These are phyloP conservation scores for Xylota segnis DNA, from an alignment of 2,888 invertebrate genomes.

Conservation along the genomic window DNA sequence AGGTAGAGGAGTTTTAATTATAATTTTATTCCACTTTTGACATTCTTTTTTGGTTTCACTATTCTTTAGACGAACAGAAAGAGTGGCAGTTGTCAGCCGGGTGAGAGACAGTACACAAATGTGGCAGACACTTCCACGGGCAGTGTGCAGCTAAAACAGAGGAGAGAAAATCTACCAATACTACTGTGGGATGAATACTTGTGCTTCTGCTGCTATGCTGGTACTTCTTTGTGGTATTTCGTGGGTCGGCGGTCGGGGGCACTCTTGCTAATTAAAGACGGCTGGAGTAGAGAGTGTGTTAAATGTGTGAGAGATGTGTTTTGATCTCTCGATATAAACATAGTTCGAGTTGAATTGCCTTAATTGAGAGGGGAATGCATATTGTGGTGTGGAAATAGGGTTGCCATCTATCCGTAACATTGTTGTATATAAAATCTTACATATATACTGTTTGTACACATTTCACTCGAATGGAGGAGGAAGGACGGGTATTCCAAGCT, in stretches of 20 bases:
- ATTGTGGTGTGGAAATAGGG: not conserved
- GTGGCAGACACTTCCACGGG: not conserved
- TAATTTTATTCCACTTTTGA: conserved; percentile 44
- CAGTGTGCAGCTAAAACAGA: not conserved
- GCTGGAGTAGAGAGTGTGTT: not conserved
- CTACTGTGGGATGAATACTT: conserved; percentile 2
- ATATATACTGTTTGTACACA: too few relatives aligned
- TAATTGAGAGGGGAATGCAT: not conserved
- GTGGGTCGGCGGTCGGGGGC: not conserved
- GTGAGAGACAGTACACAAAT: conserved; percentile 46
- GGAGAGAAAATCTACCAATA: conserved; percentile 1
- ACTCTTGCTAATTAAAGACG: conserved; percentile 11
- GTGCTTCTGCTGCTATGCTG: not conserved
- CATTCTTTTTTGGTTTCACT: conserved; percentile 28
- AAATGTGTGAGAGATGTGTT: conserved; percentile 4
- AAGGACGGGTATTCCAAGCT: too few relatives aligned
- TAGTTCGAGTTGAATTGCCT: not conserved
- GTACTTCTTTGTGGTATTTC: not conserved
- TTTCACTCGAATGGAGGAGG: too few relatives aligned
- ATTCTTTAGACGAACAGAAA: conserved; percentile 15
- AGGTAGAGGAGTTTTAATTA: conserved; percentile 1
- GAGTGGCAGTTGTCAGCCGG: conserved; percentile 41
- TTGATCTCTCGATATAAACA: not conserved
- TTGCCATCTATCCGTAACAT: not conserved
- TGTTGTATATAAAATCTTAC: not conserved